Conservation (phyloP, 2,888 invertebrate species). For the Drepanosiphum platanoidis region DNA sequence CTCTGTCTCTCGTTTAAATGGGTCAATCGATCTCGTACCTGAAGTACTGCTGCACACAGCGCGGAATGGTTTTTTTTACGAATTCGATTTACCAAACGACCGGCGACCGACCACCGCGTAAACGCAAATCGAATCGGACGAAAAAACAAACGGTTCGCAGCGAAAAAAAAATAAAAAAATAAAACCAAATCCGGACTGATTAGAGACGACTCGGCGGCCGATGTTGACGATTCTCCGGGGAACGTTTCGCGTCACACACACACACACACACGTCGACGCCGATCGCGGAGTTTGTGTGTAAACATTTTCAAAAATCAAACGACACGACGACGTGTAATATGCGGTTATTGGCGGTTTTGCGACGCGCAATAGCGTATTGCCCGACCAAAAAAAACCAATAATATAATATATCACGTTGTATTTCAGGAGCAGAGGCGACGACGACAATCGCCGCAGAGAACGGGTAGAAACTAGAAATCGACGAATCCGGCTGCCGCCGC, state of each 20-base stretch:
- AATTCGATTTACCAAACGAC: no score
- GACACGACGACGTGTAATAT: no score
- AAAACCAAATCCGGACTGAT: not conserved
- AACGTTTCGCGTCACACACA: not conserved
- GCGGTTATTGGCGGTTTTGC: no score
- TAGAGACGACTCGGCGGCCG: no score
- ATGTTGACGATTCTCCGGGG: not conserved
- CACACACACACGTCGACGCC: not conserved
- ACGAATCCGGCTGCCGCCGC: not conserved
- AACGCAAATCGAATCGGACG: not conserved
- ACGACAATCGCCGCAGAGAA: no score
- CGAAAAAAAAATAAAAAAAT: not conserved
- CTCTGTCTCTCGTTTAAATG: no score
- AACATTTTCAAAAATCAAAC: no score
- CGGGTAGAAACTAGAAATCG: no score
- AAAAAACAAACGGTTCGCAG: not conserved
- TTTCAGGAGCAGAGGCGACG: no score
- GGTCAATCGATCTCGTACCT: not conserved
- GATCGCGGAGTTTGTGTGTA: not conserved
- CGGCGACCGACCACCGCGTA: not conserved
- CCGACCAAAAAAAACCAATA: no score
- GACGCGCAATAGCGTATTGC: no score
- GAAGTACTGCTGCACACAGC: not conserved
- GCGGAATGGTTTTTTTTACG: not conserved
- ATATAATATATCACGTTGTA: no score